Evolutionary conservation across 2,797 vertebrate genomes (phyloP).

Genomic region (Amphiprion clarkii): DNA sequence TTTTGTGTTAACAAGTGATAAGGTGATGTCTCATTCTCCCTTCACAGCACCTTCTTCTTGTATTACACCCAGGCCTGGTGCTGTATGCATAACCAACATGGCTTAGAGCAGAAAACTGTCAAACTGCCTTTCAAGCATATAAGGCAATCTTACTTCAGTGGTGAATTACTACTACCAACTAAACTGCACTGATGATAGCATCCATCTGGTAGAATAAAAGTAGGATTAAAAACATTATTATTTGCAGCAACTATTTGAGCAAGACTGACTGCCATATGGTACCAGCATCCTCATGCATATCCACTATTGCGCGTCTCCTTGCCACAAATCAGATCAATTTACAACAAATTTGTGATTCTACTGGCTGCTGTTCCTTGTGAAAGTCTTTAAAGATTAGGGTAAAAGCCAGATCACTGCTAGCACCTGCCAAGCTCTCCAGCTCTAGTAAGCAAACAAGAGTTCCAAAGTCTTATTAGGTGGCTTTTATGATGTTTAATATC

Average conservation of each 20-base stretch:
- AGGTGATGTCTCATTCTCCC: conserved; percentile 44
- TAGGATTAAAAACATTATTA: conserved; percentile 24
- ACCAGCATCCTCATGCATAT: conserved; percentile 36
- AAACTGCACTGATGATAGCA: not conserved
- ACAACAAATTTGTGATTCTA: conserved; percentile 30
- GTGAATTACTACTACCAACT: not conserved
- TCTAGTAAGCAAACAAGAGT: not conserved
- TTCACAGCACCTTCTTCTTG: conserved; percentile 34
- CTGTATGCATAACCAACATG: conserved; percentile 42
- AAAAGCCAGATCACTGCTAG: conserved; percentile 13
- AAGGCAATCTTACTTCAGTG: conserved; percentile 5
- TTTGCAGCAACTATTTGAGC: conserved; percentile 22
- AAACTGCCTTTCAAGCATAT: conserved; percentile 20
- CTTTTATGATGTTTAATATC: not conserved
- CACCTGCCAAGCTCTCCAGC: not conserved
- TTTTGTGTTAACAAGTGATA: conserved; percentile 22
- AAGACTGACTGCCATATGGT: conserved; percentile 41
- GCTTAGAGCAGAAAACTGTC: conserved; percentile 11
- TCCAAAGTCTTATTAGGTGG: not conserved
- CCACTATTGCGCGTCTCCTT: conserved; percentile 20
- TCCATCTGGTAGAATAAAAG: conserved; percentile 14
- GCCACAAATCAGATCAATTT: conserved; percentile 59
- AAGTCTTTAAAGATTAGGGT: conserved; percentile 51
- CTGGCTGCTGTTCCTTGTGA: conserved; percentile 30
- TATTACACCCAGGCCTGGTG: conserved; percentile 36